Conservation (phyloP, 2,113 vertebrate genomes). For the Syngnathoides biaculeatus region DNA sequence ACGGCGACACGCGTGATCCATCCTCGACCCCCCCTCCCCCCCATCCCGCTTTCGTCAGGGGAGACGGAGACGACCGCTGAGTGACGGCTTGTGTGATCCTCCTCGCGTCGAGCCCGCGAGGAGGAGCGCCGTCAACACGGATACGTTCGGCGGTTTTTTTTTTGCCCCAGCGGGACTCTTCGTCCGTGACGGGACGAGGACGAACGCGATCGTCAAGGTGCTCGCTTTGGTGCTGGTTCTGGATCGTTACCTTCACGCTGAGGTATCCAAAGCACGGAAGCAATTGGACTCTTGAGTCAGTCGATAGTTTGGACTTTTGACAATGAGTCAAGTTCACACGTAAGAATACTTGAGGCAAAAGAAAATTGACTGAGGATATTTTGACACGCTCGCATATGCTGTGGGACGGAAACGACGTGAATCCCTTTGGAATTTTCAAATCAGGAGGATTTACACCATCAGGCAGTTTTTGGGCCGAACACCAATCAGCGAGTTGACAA, state of each 20-base stretch:
- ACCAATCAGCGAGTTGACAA: too few relatives aligned
- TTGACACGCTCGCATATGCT: too few relatives aligned
- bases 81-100: conserved; percentile 61
- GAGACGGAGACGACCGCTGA: conserved; percentile 49
- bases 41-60: conserved; percentile 46
- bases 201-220: conserved; percentile 14
- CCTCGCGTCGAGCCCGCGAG: conserved; percentile 47
- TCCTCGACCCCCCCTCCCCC: conserved; percentile 32
- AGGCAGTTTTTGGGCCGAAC: too few relatives aligned
- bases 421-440: too few relatives aligned
- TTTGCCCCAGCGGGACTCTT: conserved; percentile 41
- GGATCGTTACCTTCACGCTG: conserved; percentile 15
- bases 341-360: too few relatives aligned
- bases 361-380: too few relatives aligned
- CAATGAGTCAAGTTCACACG: too few relatives aligned
- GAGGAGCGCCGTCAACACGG: conserved; percentile 63
- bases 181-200: conserved; percentile 24
- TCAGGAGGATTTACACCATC: too few relatives aligned
- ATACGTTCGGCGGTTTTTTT: conserved; percentile 54
- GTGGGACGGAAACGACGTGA: too few relatives aligned
- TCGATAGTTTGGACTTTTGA: too few relatives aligned
- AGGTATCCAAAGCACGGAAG: not conserved
- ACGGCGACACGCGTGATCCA: conserved; percentile 28
- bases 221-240: conserved; percentile 19
- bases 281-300: too few relatives aligned